Evolutionary conservation across 2,888 invertebrate genomes (phyloP).

Genomic region (Anoplius nigerrimus): DNA sequence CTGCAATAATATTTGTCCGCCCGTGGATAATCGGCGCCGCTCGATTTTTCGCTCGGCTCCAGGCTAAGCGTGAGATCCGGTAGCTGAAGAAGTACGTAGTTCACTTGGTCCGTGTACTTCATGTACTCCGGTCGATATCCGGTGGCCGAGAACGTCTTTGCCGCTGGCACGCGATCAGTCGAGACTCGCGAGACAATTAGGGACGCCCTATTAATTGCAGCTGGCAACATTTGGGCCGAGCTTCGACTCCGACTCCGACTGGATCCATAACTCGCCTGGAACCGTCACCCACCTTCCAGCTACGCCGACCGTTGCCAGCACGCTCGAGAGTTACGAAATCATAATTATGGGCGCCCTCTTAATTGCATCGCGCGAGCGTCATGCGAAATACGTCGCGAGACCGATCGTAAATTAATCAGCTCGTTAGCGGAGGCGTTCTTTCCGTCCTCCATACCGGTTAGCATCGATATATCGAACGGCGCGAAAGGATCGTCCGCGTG

Average conservation of each 20-base stretch:
- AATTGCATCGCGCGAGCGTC: conserved; percentile 14
- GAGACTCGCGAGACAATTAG: not conserved
- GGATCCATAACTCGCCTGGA: too few relatives aligned
- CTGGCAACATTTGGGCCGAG: too few relatives aligned
- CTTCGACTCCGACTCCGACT: too few relatives aligned
- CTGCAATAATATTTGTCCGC: conserved; percentile 47
- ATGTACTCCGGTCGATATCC: too few relatives aligned
- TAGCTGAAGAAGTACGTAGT: not conserved
- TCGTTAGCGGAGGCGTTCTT: conserved; percentile 23
- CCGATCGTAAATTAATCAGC: conserved; percentile 31
- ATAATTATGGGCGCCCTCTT: conserved; percentile 12
- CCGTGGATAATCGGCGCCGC: conserved; percentile 24
- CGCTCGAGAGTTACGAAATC: not conserved
- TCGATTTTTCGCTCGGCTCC: not conserved
- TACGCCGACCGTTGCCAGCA: not conserved
- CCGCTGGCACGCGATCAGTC: not conserved
- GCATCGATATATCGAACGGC: conserved; percentile 10
- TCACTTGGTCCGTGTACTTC: not conserved
- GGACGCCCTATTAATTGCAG: not conserved
- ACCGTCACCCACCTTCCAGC: too few relatives aligned
- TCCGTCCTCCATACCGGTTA: not conserved
- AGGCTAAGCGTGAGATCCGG: too few relatives aligned
- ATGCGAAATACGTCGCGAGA: not conserved
- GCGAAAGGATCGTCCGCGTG: conserved; percentile 8
- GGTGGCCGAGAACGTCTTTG: not conserved